Evolutionary conservation across 30 jellyfish, hydroid and myxozoan species (phyloP), one percentile per base, ranked within the genome.

Genomic region (Clytia hemisphaerica): DNA sequence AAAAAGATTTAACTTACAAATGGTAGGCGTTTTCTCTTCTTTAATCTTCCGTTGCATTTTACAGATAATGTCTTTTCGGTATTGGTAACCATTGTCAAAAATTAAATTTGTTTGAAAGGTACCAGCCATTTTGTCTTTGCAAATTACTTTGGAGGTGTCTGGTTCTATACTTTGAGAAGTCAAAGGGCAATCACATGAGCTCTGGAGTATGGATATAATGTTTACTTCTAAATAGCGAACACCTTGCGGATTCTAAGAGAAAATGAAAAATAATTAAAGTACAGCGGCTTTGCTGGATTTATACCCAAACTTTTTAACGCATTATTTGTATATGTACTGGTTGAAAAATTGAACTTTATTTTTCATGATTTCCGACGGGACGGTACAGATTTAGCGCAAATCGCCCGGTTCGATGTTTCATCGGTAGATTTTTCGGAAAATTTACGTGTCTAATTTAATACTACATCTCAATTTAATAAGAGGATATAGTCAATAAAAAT

Each of bases 91-190:
- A 62, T 67, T 65, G 46, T 76, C 50, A 35, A 57, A 58, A 14
- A 57, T 24, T 6, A 83, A 53, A 24, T 58, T 61, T 27, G 92
- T 63, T 25, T 60, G 62, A 66, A 83, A 83, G 29, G 44, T 83
- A 38, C 95, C 95, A 53, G 48, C 75, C 77, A 67, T 1, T n/a
- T 71, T 83, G 53, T 68, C 85, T 26, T 79, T 75, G 82, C 95
- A 83, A 9, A 47, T 44, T 27, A 83, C 75, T 18, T 67, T 30
- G 14, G 94, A 59, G 4, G 65, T 40, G 10, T 57, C 71, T 6
- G 54, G 64, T 16, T 54, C n/a, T 22, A 73, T 31, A 28, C 29
- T 44, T 9, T 60, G 32, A 34, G 37, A 46, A 14, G 80, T 51
- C 3, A 73, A 59, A 18, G 50, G 1, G 63, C 95, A 83, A 9